Base-by-base conservation (phyloP, 2,888 invertebrate genomes). In the Aphidius colemani region DNA sequence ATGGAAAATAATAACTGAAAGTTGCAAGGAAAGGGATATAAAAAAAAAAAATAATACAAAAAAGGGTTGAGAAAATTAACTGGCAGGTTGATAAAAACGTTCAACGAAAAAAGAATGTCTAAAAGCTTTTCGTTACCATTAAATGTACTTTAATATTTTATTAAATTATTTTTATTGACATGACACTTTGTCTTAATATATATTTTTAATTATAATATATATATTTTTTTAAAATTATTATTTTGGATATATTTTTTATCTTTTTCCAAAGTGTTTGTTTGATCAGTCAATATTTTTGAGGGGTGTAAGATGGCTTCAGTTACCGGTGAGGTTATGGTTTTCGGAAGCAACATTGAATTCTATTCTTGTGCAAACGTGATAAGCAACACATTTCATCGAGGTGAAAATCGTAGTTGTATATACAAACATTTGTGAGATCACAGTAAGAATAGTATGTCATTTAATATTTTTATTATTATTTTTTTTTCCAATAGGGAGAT, bases 281-380 rank as follows among this genome's bases (percentile, higher is more conserved):
- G 81, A 82, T 82, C 81, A 78, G 79, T 80, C 78, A 74, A 78
- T 46, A 45, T 46, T 46, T n/a, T 30, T 39, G 48, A 8, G 46
- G 46, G 44, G 55, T 6, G 43, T 18, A 7, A 18, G n/a, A 75
- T 77, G 79, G 78, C 77, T 80, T 79, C 81, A 79, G 82, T 82
- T 82, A 81, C 82, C 82, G 82, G 82, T 81, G 81, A 80, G 82
- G 81, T 82, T 82, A 82, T 82, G 80, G 81, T 78, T 81, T 81
- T 81, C 82, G 82, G 82, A 82, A 82, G 81, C 80, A 67, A 75
- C 75, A 77, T 74, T 75, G 81, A 81, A 81, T 82, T 79, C 80
- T 78, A 82, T 82, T 82, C 82, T 82, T 82, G 82, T 78, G 80
- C 81, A 81, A 81, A 81, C 79, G 78, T 75, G 82, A 82, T 82